Base-by-base conservation (phyloP, 2,888 invertebrate species). In the Oxystoma pomonae region DNA sequence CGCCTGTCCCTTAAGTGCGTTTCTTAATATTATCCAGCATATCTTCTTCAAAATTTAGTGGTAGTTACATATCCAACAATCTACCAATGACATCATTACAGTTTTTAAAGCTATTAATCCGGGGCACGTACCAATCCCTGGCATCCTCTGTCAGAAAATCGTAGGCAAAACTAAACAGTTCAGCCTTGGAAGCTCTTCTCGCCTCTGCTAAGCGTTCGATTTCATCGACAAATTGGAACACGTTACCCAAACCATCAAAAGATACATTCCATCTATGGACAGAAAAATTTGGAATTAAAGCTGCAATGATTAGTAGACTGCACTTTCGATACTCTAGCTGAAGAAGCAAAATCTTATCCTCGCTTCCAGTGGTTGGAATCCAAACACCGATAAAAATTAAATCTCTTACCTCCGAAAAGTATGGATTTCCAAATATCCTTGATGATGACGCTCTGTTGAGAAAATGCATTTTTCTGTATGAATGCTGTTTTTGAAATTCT, bases 1-100 rank as follows among this genome's bases (percentile, higher is more conserved):
- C 72, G 5, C 65, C 56, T 1, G 60, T 12, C 1, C 69, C 69
- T 59, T 71, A 70, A 0, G 63, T 66, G 1, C 70, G 52, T 16
- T 35, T 51, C n/a, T 65, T 64, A 16, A 71, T 69, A 35, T 68
- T 68, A n/a, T 69, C 66, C 50, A 64, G 58, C n/a, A 72, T 59
- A 7, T 50, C 57, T 2, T n/a, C n/a, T n/a, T 69, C 62, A 35
- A 71, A 70, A 59, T 68, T 64, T 20, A 22, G 1, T 35, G 70
- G 69, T 16, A 61, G 61, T 55, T 68, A 71, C n/a, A 57, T 60
- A 49, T 64, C 59, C 12, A 20, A 12, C 51, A 64, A 58, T 18
- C 22, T 21, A 2, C 18, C 12, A n/a, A 53, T 56, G 16, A 64
- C 56, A 17, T 64, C 55, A 12, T 58, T 52, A 57, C 61, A 61